These are phyloP conservation scores for Pseudachorutes palmiensis DNA, from an alignment of 1,140 invertebrate genomes.

Conservation along the genomic window DNA sequence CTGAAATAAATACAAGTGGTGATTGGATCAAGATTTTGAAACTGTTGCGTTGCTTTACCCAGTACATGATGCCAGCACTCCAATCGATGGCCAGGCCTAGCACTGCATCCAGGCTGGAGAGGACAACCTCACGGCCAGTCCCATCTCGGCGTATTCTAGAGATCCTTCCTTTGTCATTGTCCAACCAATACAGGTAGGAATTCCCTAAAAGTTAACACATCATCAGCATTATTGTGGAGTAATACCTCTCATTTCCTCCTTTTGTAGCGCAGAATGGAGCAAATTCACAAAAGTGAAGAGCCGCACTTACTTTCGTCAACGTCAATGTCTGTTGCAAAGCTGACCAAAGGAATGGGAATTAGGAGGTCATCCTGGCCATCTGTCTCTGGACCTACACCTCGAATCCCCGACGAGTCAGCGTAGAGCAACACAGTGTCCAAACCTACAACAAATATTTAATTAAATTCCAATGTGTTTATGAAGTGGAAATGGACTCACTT, in stretches of 20 bases:
- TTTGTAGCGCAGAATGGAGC: not conserved
- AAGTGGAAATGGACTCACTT: conserved; percentile 40
- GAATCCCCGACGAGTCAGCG: conserved; percentile 50
- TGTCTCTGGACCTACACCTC: conserved; percentile 54
- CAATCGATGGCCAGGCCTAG: conserved; percentile 47
- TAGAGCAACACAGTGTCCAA: conserved; percentile 65
- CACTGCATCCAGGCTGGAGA: conserved; percentile 50
- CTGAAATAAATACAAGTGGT: no score
- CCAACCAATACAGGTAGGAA: conserved; percentile 71
- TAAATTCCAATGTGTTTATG: not conserved
- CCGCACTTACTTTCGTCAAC: conserved; percentile 60
- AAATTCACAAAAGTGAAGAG: not conserved
- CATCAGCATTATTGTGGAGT: no score
- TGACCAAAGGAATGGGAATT: conserved; percentile 66
- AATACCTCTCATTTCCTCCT: not conserved
- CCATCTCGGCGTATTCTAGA: conserved; percentile 69
- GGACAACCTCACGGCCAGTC: conserved; percentile 53
- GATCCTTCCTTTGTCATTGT: conserved; percentile 63
- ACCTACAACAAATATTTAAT: conserved; percentile 37
- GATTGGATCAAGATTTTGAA: no score
- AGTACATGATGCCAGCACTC: conserved; percentile 43
- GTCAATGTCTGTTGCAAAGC: conserved; percentile 65
- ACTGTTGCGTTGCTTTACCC: conserved; percentile 43
- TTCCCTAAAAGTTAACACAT: conserved; percentile 45
- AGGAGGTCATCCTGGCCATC: conserved; percentile 50